phyloP scores from a whole-genome alignment of 1,140 invertebrate genomes.

The Diorhabda carinulata region DNA sequence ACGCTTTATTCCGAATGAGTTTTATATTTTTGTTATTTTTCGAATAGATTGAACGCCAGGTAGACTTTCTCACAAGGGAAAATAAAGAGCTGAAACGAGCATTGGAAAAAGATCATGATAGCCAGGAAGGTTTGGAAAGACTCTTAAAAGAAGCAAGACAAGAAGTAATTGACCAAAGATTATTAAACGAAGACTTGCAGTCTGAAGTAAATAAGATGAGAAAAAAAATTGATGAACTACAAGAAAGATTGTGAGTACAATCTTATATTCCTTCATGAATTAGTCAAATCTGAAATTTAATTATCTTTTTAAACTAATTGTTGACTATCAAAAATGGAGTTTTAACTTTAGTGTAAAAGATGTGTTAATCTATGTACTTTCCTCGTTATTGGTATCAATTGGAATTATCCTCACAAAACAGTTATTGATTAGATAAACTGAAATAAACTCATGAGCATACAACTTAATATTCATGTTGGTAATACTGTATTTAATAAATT shows the following conservation, averaged over 20 bases:
- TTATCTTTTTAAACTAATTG: too few relatives aligned
- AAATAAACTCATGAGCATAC: too few relatives aligned
- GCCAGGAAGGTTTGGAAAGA: slow-evolving; percentile 51
- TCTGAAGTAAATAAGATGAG: slow-evolving; percentile 51
- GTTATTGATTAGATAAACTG: too few relatives aligned
- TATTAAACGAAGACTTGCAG: slow-evolving; percentile 52
- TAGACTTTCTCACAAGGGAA: slow-evolving; percentile 47
- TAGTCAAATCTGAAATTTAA: too few relatives aligned
- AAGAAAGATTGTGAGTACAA: slow-evolving; percentile 53
- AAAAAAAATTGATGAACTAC: slow-evolving; percentile 49
- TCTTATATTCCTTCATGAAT: not conserved
- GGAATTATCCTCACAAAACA: too few relatives aligned
- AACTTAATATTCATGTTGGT: too few relatives aligned
- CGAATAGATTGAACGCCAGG: slow-evolving; percentile 22
- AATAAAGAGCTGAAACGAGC: slow-evolving; percentile 48
- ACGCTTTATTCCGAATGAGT: not conserved
- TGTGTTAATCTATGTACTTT: too few relatives aligned
- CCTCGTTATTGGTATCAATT: too few relatives aligned
- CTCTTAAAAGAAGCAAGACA: slow-evolving; percentile 51
- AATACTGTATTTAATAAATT: slow-evolving; percentile 26
- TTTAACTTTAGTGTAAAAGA: too few relatives aligned
- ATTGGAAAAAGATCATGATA: slow-evolving; percentile 49
- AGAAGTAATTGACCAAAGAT: slow-evolving; percentile 51
- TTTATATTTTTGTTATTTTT: not conserved
- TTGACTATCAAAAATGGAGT: too few relatives aligned